These are phyloP conservation scores for Dryoscopus gambensis DNA, from an alignment of 2,113 vertebrate species.

Conservation along the genomic window DNA sequence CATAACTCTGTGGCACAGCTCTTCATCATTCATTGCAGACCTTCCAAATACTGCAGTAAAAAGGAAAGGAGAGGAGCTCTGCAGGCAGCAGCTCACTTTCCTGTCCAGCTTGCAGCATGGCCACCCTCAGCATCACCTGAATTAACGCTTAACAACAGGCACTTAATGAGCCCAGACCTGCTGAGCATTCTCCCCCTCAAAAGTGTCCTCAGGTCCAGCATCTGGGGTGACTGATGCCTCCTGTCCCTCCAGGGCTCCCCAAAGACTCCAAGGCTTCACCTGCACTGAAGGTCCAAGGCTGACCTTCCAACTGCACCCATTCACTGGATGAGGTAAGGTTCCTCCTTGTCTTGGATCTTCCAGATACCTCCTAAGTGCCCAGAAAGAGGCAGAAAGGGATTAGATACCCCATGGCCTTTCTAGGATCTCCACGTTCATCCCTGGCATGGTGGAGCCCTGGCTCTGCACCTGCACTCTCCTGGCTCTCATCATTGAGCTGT, in stretches of 20 bases:
- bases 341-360: background rate
- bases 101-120: background rate
- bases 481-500: background rate
- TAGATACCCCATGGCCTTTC: background rate
- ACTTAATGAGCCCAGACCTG: background rate
- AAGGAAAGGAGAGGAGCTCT: background rate
- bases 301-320: background rate
- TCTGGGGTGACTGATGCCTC: background rate
- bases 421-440: background rate
- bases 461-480: background rate
- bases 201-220: background rate
- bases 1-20: background rate
- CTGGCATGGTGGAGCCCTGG: background rate
- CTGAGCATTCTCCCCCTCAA: background rate
- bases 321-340: background rate
- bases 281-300: background rate
- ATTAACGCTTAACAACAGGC: rapidly evolving
- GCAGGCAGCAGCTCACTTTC: background rate
- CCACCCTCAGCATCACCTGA: background rate
- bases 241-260: background rate
- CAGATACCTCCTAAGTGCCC: background rate
- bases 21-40: background rate
- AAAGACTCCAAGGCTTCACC: background rate
- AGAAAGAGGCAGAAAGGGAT: background rate
- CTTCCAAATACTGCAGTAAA: background rate